A percentile compares a stretch with the other conserved stretches of the same genome.
phyloP scores from a whole-genome alignment of 1,140 invertebrate genomes.

The Ruditapes philippinarum region DNA sequence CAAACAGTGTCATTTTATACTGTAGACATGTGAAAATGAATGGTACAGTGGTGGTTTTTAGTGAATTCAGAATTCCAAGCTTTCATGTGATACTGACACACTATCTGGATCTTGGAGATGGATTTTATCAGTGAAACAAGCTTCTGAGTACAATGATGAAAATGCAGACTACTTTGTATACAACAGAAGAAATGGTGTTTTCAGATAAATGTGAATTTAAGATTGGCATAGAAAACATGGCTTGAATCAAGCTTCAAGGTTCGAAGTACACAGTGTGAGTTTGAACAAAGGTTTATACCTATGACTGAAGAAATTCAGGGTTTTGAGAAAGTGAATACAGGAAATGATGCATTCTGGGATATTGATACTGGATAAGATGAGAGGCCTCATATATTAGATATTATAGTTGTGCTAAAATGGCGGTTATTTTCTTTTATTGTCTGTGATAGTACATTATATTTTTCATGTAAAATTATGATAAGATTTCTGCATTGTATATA shows the following conservation, averaged over 20 bases:
- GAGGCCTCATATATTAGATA: constrained; percentile 27
- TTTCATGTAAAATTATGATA: constrained; percentile 11
- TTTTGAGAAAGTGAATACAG: no score
- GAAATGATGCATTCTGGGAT: no score
- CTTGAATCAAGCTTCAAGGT: no score
- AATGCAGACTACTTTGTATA: not conserved
- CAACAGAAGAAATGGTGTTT: no score
- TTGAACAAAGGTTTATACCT: no score
- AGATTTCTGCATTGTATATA: constrained; percentile 25
- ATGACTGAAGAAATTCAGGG: no score
- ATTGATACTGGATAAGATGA: not conserved
- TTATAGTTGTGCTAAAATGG: constrained; percentile 31
- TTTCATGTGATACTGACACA: constrained; percentile 3
- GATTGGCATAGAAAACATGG: no score
- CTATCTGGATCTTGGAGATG: not conserved
- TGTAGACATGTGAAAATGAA: not conserved
- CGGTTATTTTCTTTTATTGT: constrained; percentile 29
- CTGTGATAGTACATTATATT: constrained; percentile 24
- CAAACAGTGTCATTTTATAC: constrained; percentile 45
- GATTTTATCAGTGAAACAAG: not conserved
- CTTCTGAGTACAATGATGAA: not conserved
- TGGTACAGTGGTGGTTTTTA: not conserved
- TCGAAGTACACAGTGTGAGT: no score
- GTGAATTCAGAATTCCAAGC: not conserved
- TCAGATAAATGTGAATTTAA: no score